Evolutionary conservation across 2,797 vertebrate genomes (phyloP).

Genomic region (Okamejei kenojei): DNA sequence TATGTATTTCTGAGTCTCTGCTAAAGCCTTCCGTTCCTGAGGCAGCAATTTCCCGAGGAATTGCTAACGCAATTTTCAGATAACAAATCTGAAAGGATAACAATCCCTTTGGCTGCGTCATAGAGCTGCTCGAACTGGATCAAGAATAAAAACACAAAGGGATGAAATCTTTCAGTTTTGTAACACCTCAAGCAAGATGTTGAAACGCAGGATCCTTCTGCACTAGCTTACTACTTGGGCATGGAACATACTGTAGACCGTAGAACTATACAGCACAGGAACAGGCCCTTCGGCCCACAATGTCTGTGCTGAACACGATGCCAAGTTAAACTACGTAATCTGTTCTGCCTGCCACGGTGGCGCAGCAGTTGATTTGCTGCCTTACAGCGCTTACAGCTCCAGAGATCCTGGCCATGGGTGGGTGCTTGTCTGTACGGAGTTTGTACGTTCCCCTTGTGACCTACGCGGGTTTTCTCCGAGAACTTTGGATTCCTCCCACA

Average conservation of each 20-base stretch:
- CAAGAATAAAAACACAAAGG: background rate
- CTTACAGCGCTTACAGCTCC: too few species aligned
- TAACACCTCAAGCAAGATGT: background rate
- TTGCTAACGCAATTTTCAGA: background rate
- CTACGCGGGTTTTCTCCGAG: too few species aligned
- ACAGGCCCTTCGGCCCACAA: too few species aligned
- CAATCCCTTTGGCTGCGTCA: background rate
- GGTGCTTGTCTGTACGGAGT: too few species aligned
- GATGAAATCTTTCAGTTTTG: background rate
- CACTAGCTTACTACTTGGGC: background rate
- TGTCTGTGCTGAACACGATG: too few species aligned
- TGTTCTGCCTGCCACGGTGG: too few species aligned
- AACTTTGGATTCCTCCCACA: too few species aligned
- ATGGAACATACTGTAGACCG: background rate
- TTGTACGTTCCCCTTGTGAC: too few species aligned
- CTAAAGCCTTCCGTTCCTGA: background rate
- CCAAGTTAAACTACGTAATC: too few species aligned
- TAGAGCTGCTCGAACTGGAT: background rate
- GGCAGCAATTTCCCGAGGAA: background rate
- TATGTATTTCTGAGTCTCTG: background rate
- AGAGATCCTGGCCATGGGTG: too few species aligned
- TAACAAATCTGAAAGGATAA: background rate
- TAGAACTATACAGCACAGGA: too few species aligned
- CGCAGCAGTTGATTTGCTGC: too few species aligned
- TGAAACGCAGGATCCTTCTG: background rate